phyloP scores from a whole-genome alignment of 2,797 vertebrate species.

The Vireo griseus region DNA sequence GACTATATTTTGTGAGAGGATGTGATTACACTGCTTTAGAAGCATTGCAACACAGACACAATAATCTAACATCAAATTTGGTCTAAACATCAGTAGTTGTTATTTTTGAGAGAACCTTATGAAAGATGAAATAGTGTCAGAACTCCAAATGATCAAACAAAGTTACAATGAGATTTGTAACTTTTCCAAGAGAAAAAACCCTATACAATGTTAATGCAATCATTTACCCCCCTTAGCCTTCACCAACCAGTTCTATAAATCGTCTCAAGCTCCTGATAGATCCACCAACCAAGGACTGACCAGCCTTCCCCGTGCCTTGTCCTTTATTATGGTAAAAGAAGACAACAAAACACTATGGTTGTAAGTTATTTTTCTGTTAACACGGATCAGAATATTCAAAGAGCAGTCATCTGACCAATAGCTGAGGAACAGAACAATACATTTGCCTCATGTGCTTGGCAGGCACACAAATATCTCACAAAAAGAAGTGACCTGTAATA shows the following conservation, averaged over 20 bases:
- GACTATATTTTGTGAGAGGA: not conserved
- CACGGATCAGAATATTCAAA: not conserved
- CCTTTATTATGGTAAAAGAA: not conserved
- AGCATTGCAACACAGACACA: not conserved
- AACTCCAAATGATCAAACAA: not conserved
- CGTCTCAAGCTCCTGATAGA: fast-evolving
- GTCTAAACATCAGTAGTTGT: not conserved
- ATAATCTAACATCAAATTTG: not conserved
- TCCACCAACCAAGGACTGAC: not conserved
- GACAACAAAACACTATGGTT: not conserved
- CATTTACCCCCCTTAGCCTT: not conserved
- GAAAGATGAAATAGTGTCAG: not conserved
- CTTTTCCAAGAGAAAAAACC: not conserved
- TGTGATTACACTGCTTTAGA: not conserved
- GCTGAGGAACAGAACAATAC: not conserved
- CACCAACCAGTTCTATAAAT: not conserved
- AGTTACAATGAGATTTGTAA: not conserved
- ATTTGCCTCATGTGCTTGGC: not conserved
- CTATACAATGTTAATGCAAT: not conserved
- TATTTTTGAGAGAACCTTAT: not conserved
- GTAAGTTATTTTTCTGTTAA: not conserved
- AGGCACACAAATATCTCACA: not conserved
- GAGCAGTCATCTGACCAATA: not conserved
- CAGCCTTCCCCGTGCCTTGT: not conserved
- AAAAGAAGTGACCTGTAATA: not conserved